Conservation (phyloP, 2,113 vertebrate genomes). For the Coryphaenoides rupestris region DNA sequence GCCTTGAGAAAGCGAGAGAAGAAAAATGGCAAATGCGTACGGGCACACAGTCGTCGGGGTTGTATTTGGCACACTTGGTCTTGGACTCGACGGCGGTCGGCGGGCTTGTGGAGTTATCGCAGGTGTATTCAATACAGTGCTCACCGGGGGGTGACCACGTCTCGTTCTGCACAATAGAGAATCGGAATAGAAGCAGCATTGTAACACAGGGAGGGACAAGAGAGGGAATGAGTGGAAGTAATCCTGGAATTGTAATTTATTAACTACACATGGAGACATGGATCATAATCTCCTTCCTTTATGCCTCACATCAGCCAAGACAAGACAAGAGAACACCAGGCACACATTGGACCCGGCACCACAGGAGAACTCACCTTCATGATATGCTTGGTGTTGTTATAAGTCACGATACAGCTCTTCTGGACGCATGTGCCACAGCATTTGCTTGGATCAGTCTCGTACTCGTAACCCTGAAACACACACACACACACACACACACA, state of each 20-base stretch:
- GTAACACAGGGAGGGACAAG: no score
- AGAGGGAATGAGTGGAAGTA: no score
- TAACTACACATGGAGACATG: no score
- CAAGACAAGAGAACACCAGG: no score
- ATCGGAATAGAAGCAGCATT: no score
- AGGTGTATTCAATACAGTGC: constrained; percentile 78
- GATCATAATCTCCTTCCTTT: no score
- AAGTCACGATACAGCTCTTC: constrained; percentile 62
- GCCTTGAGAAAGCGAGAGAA: background rate
- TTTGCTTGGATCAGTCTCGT: constrained; percentile 38
- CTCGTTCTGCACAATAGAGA: constrained; percentile 33
- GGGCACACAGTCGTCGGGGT: constrained; percentile 67
- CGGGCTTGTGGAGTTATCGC: constrained; percentile 60
- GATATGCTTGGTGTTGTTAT: constrained; percentile 36
- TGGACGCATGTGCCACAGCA: constrained; percentile 83
- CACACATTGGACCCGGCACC: constrained; percentile 56
- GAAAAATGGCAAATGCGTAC: constrained; percentile 81
- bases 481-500: no score
- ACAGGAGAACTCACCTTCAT: constrained; percentile 64
- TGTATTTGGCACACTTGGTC: constrained; percentile 61
- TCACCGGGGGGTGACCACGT: constrained; percentile 58
- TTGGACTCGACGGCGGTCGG: constrained; percentile 44
- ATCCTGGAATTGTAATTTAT: no score
- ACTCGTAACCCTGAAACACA: constrained; percentile 70
- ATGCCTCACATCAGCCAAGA: no score